Evolutionary conservation across 2,113 vertebrate species (phyloP).

Genomic region (Taurulus bubalis): DNA sequence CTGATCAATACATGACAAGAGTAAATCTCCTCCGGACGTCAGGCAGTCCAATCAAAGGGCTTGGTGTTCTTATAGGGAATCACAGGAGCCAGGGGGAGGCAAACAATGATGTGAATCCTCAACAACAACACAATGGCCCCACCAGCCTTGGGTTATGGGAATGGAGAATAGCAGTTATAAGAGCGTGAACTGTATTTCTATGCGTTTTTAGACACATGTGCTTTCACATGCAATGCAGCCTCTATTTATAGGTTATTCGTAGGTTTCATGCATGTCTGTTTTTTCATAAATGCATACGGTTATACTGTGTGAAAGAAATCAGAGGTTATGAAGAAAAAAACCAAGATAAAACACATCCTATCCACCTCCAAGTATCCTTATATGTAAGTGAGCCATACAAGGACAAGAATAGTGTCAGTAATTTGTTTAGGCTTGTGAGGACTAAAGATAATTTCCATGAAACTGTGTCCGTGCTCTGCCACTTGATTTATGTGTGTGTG

Average conservation of each 20-base stretch:
- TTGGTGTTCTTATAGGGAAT: conserved; percentile 83
- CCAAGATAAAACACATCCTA: not conserved
- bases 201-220: conserved; percentile 18
- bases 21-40: conserved; percentile 84
- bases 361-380: not conserved
- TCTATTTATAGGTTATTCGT: conserved; percentile 30
- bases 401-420: not conserved
- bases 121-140: conserved; percentile 77
- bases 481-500: conserved; percentile 64
- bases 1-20: conserved; percentile 86
- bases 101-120: conserved; percentile 81
- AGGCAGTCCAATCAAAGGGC: conserved; percentile 84
- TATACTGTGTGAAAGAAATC: conserved; percentile 13
- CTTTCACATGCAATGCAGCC: conserved; percentile 24
- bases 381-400: not conserved
- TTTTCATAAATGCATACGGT: conserved; percentile 5
- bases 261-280: conserved; percentile 9
- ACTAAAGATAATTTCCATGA: conserved; percentile 12
- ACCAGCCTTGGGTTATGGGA: conserved; percentile 77
- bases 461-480: conserved; percentile 32
- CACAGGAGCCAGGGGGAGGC: conserved; percentile 79
- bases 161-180: conserved; percentile 63
- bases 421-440: not conserved
- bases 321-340: not conserved
- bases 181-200: conserved; percentile 55